Conservation (phyloP, 2,797 vertebrate genomes). For the Poecilia gillii region DNA sequence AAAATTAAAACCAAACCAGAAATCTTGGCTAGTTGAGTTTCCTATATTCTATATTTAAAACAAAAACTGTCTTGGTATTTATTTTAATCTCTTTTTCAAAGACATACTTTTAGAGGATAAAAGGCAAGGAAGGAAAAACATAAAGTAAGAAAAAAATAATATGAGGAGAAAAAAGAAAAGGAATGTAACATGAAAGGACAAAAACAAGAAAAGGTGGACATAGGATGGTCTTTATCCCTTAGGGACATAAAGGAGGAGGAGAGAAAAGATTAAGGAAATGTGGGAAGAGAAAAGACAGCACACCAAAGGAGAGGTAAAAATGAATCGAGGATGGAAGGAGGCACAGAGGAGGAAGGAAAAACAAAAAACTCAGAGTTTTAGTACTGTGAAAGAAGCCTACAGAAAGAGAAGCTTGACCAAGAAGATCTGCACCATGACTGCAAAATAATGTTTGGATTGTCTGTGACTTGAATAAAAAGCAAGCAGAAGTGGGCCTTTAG, state of each 20-base stretch:
- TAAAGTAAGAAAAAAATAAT: not conserved
- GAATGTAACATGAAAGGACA: not conserved
- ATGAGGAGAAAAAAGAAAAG: not conserved
- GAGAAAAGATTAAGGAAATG: not conserved
- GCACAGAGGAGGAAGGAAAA: not conserved
- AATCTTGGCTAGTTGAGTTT: not conserved
- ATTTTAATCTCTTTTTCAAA: not conserved
- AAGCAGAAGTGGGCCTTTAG: not conserved
- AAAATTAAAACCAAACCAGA: not conserved
- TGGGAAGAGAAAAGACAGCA: not conserved
- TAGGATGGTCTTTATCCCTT: not conserved
- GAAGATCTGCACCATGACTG: not conserved
- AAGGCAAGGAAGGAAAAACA: not conserved
- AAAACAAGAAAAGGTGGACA: not conserved
- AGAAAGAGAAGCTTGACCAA: not conserved
- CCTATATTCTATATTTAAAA: not conserved
- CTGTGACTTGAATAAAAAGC: not conserved
- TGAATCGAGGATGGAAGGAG: not conserved
- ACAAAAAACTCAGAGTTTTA: not conserved
- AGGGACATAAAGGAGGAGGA: not conserved
- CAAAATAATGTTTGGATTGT: not conserved
- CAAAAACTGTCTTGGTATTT: not conserved
- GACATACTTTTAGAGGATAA: not conserved
- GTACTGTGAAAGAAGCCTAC: not conserved
- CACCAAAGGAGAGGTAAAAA: not conserved